These are phyloP conservation scores for Latrodectus elegans DNA, from an alignment of 2,888 invertebrate species.

Conservation along the genomic window DNA sequence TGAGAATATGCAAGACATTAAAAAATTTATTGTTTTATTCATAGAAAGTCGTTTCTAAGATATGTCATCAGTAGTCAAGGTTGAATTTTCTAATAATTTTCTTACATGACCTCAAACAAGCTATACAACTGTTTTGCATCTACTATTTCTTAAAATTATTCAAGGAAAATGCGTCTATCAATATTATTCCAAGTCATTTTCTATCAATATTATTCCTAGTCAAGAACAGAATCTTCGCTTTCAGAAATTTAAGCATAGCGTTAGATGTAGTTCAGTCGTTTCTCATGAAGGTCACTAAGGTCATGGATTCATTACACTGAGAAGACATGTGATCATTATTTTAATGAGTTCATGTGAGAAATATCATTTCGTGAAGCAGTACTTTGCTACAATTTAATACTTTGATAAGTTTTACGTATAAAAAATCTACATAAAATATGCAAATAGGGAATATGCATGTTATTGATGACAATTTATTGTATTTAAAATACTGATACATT, in stretches of 20 bases:
- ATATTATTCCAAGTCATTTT: slow-evolving; percentile 15
- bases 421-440: no score
- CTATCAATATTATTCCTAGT: slow-evolving; percentile 32
- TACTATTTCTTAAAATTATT: slow-evolving; percentile 29
- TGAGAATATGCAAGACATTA: background rate
- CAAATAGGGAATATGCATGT: no score
- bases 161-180: slow-evolving; percentile 50
- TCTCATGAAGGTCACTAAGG: slow-evolving; percentile 19
- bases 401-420: no score
- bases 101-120: slow-evolving; percentile 23
- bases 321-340: background rate
- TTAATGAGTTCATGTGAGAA: no score
- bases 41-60: background rate
- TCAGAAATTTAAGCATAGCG: background rate
- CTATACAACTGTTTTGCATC: slow-evolving; percentile 42
- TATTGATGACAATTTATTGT: no score
- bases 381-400: no score
- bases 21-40: background rate
- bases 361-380: no score
- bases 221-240: background rate
- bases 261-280: background rate
- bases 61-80: slow-evolving; percentile 14
- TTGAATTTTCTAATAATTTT: slow-evolving; percentile 5
- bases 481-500: no score
- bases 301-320: slow-evolving; percentile 4